Evolutionary conservation across 2,113 vertebrate genomes (phyloP), one percentile per base, ranked within the genome.

Genomic region (Trinectes maculatus): DNA sequence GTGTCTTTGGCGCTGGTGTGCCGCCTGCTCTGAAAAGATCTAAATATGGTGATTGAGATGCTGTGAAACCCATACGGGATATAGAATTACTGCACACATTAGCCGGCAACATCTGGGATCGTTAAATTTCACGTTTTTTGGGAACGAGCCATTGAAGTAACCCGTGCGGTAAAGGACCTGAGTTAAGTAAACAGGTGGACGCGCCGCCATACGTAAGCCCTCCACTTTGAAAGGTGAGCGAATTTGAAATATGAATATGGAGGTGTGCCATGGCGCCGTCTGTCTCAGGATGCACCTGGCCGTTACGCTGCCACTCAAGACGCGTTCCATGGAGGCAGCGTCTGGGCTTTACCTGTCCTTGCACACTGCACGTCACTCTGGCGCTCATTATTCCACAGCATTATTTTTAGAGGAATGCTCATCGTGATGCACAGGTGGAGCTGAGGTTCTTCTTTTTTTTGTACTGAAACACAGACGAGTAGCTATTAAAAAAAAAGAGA

Each of bases 211-310:
- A 57, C 71, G 69, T 82, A 75, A 83, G 80, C 71, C 24, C 57
- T 64, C 21, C 34, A 19, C 62, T 59, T 62, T 57, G 78, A 80
- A 79, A 75, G 47, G 57, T 73, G 63, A 74, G 62, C 80, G 61
- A 68, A 57, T 65, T 51, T 72, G 71, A 70, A 65, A 57, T 61
- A 64, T 85, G 71, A 85, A 80, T 77, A 79, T 82, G 71, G 62
- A 85, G 65, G 25, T 68, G 58, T 21, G 33, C 51, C 46, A 52
- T 66, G 46, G 5, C 12, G 31, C 77, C 79, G 84, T 52, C 74
- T 84, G 74, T 80, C 84, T 71, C 68, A 71, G 61, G 63, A 83
- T 15, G 48, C 82, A 80, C 66, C 65, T 83, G 78, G 83, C 44
- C 72, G 59, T 74, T 81, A 65, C 37, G 5, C 67, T 37, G 59